Conservation (phyloP, 2,888 invertebrate genomes). For the Gastracanthus pulcherrimus region DNA sequence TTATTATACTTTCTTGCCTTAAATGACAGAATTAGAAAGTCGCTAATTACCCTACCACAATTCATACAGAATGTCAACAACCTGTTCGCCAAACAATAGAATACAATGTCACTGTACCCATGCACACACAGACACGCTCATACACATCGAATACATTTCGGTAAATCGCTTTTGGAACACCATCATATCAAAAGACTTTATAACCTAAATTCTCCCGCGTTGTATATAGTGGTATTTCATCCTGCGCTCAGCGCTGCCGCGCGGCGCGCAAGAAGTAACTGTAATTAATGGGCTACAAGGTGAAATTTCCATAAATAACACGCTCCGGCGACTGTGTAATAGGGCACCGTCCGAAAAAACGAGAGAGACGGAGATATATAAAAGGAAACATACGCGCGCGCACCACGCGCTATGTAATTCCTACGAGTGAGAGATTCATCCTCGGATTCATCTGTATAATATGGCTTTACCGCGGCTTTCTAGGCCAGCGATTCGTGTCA, state of each 20-base stretch:
- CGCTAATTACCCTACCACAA: no score
- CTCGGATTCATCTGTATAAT: slow-evolving; percentile 22
- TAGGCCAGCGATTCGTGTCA: slow-evolving; percentile 37
- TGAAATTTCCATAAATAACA: slow-evolving; percentile 54
- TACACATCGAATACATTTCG: no score
- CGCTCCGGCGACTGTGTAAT: slow-evolving; percentile 42
- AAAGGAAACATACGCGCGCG: neutral
- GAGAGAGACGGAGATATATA: neutral
- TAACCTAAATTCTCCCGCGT: slow-evolving; percentile 32
- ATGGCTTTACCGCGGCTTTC: slow-evolving; percentile 22
- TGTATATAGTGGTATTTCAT: neutral
- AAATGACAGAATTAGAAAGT: no score
- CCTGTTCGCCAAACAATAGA: neutral
- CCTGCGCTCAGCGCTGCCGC: neutral
- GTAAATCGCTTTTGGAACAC: no score
- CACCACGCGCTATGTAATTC: neutral
- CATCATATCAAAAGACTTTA: neutral
- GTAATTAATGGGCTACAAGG: slow-evolving; percentile 33
- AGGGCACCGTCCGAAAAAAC: slow-evolving; percentile 26
- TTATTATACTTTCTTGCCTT: no score
- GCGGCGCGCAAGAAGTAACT: slow-evolving; percentile 41
- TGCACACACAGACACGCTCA: no score
- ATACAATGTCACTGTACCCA: neutral
- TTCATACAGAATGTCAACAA: no score
- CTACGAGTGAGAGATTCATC: neutral